A percentile compares a stretch with the other conserved stretches of the same genome.
phyloP scores from a whole-genome alignment of 2,113 vertebrate species.

The Elephas maximus region DNA sequence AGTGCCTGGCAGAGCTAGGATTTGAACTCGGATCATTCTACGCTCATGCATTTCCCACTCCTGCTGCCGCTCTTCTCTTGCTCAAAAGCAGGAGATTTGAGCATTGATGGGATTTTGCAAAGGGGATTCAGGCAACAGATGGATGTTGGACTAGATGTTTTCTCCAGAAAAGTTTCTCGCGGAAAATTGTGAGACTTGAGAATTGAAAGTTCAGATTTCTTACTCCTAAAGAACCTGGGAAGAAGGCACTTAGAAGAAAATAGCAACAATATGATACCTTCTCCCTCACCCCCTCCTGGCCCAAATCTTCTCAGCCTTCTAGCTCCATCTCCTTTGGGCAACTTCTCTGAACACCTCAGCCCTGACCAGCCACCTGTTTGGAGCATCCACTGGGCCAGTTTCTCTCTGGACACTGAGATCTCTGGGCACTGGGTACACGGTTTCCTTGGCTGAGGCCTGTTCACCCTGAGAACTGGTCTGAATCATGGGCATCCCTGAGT shows the following conservation, averaged over 20 bases:
- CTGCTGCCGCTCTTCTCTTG: accelerated
- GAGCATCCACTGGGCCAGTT: not conserved
- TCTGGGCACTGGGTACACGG: not conserved
- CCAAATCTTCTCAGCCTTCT: not conserved
- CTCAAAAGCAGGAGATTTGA: not conserved
- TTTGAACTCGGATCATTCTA: not conserved
- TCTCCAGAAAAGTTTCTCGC: not conserved
- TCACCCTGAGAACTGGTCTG: not conserved
- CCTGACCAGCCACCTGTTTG: not conserved
- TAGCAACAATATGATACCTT: not conserved
- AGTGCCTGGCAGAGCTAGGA: not conserved
- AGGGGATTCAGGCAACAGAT: not conserved
- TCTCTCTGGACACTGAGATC: not conserved
- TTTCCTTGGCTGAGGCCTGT: not conserved
- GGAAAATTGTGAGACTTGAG: not conserved
- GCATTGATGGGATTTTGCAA: too few relatives aligned
- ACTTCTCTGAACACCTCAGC: not conserved
- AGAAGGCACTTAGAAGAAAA: not conserved
- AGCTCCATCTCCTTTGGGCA: not conserved
- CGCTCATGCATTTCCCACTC: not conserved
- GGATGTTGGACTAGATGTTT: not conserved
- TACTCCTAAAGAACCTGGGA: not conserved
- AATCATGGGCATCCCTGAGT: not conserved
- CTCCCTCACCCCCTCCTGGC: not conserved
- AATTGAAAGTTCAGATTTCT: not conserved